Evolutionary conservation across 92 coral and sea anemone species (phyloP).

Genomic region (Epizoanthus scotinus): DNA sequence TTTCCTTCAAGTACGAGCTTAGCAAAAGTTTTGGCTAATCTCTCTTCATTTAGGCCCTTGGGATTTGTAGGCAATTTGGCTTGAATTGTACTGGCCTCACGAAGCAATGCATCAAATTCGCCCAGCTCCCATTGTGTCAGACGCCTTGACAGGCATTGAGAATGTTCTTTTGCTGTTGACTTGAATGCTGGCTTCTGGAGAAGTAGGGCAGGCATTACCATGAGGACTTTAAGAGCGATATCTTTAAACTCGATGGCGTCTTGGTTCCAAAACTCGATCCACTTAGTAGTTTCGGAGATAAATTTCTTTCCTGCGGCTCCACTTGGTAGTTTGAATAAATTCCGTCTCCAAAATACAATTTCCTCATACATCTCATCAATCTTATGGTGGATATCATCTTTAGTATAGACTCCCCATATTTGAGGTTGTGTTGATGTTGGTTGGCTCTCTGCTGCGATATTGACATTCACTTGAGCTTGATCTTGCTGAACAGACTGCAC

Average conservation of each 20-base stretch:
- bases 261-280: constrained; percentile 52
- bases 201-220: constrained; percentile 66
- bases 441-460: constrained; percentile 10
- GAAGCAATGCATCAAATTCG: constrained; percentile 37
- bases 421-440: constrained; percentile 13
- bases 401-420: constrained; percentile 48
- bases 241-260: constrained; percentile 29
- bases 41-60: constrained; percentile 41
- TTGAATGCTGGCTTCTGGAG: constrained; percentile 62
- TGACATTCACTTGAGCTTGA: constrained; percentile 27
- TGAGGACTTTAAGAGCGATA: constrained; percentile 52
- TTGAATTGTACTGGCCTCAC: constrained; percentile 46
- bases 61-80: constrained; percentile 42
- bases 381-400: constrained; percentile 26
- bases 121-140: constrained; percentile 48
- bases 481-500: neutral
- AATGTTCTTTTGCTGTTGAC: constrained; percentile 56
- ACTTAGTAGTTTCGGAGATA: constrained; percentile 43
- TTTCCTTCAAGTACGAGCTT: too few species aligned
- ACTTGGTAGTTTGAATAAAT: constrained; percentile 51
- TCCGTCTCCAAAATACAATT: constrained; percentile 45
- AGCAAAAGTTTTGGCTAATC: constrained; percentile 36
- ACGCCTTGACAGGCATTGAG: constrained; percentile 47
- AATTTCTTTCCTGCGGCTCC: constrained; percentile 57
- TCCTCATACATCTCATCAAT: constrained; percentile 42